Evolutionary conservation across 2,113 vertebrate genomes (phyloP), one percentile per base, ranked within the genome.

Genomic region (Phyllostomus discolor): DNA sequence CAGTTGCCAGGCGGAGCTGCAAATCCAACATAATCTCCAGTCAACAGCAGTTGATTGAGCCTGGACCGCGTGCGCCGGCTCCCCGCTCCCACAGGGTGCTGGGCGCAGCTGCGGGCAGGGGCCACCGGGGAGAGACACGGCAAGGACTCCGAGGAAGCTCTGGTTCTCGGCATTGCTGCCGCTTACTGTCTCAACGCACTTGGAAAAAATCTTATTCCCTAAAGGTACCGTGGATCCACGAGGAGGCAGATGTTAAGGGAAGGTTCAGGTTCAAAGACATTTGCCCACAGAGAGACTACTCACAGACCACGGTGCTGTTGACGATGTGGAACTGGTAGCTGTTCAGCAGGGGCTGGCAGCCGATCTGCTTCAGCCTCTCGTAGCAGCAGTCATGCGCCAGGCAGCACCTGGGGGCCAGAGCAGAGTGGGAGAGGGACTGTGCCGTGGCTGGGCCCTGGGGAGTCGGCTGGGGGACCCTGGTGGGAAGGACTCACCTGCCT

Each of bases 321-420:
- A 14, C 0, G 2, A 69, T 0, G 10, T 4, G 0, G 24, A 98
- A 98, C 31, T 88, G 75, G 84, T 98, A 98, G 9, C 76, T 62
- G 19, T 86, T 98, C 86, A 90, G 0, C 79, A 98, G 33, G 0
- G 98, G 98, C 24, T 95, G 97, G 97, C 98, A 98, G 0, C 73
- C 28, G 1, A 52, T 17, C 22, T 91, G 92, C 72, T 98, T 94
- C 82, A 97, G 87, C 90, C 38, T 95, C 57, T 92, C 79, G 1
- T 98, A 98, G 97, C 98, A 98, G 96, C 98, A 98, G 95, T 98
- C 98, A 0, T 98, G 98, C 2, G 85, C 94, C 67, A 26, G 91
- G 97, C 98, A 98, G 97, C 98, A 98, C 46, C 98, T 98, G 87
- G 0, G 2, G 79, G 43, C 43, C 38, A 48, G 83, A 93, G 1